Evolutionary conservation across 1,140 invertebrate genomes (phyloP).

Genomic region (Scaptomyza graminum): DNA sequence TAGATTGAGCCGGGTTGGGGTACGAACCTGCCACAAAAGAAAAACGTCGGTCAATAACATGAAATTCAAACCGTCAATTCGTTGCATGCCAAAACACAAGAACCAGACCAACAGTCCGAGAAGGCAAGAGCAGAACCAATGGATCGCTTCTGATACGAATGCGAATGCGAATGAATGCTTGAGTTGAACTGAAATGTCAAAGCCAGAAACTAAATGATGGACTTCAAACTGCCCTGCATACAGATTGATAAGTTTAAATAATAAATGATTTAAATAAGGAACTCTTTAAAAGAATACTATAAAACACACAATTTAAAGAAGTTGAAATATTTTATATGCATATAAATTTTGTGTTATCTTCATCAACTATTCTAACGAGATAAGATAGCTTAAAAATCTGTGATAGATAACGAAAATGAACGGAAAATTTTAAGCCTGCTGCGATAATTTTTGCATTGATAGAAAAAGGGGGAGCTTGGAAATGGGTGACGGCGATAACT

Average conservation of each 20-base stretch:
- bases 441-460: slow-evolving; percentile 57
- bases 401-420: slow-evolving; percentile 14
- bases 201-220: not conserved
- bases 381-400: not conserved
- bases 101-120: not conserved
- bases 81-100: slow-evolving; percentile 45
- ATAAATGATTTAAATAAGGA: too few species aligned
- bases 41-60: slow-evolving; percentile 63
- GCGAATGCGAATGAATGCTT: slow-evolving; percentile 33
- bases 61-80: slow-evolving; percentile 61
- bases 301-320: too few species aligned
- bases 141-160: slow-evolving; percentile 12
- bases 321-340: too few species aligned
- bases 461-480: not conserved
- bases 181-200: slow-evolving; percentile 9
- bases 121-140: not conserved
- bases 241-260: not conserved
- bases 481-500: slow-evolving; percentile 4
- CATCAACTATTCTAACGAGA: not conserved
- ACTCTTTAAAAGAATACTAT: too few species aligned
- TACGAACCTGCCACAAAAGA: slow-evolving; percentile 30
- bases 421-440: slow-evolving; percentile 24
- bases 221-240: not conserved
- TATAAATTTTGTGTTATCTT: not conserved
- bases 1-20: not conserved